phyloP scores from a whole-genome alignment of 2,797 vertebrate species.

The Ambastaia sidthimunki region DNA sequence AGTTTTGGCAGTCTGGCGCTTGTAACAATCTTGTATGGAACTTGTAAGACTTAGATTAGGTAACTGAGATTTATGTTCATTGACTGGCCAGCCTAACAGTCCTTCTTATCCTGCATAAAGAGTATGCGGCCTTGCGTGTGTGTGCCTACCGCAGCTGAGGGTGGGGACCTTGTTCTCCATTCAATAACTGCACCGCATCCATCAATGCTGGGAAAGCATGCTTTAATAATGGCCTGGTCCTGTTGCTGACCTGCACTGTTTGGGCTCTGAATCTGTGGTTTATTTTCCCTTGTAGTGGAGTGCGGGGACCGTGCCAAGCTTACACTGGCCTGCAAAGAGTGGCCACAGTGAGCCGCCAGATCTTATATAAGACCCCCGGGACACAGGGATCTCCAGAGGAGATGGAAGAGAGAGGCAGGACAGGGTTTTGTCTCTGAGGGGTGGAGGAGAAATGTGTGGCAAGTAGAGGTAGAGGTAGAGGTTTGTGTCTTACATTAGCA shows the following conservation, averaged over 20 bases:
- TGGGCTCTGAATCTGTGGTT: constrained; percentile 32
- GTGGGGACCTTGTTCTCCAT: constrained; percentile 50
- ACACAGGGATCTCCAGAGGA: not conserved
- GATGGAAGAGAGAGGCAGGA: not conserved
- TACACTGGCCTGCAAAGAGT: constrained; percentile 27
- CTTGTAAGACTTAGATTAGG: constrained; percentile 65
- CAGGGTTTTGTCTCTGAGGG: constrained; percentile 6
- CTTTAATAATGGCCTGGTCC: constrained; percentile 47
- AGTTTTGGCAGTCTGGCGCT: constrained; percentile 66
- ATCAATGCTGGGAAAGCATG: constrained; percentile 51
- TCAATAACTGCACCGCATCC: constrained; percentile 52
- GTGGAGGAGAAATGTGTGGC: constrained; percentile 11
- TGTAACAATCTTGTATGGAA: constrained; percentile 50
- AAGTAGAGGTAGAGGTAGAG: no score
- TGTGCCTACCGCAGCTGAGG: constrained; percentile 48
- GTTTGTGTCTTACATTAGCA: no score
- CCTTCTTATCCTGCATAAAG: constrained; percentile 15
- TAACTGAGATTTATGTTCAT: constrained; percentile 44
- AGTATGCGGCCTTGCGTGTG: not conserved
- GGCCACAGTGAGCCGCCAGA: constrained; percentile 16
- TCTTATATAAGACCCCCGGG: constrained; percentile 58
- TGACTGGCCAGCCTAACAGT: constrained; percentile 17
- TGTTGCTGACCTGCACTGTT: constrained; percentile 49
- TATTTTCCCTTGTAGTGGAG: constrained; percentile 47
- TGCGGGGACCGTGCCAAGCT: constrained; percentile 39